Base-by-base conservation (phyloP, 2,888 invertebrate genomes). In the Idaea aversata region DNA sequence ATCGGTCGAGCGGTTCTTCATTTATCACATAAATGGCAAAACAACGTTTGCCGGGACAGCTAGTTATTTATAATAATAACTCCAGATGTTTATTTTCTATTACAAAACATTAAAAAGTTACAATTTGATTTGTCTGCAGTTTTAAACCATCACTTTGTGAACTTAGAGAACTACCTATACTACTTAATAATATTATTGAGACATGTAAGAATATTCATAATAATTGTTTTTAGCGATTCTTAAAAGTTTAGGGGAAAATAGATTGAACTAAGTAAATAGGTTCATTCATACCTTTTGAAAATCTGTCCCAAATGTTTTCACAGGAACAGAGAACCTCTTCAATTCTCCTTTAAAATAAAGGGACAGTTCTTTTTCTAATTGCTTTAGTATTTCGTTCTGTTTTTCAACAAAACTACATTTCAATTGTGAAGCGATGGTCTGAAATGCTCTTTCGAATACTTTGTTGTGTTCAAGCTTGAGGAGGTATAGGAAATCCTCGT, bases 301-400 rank as follows among this genome's bases (percentile, higher is more conserved):
- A 58, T 88, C 84, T 0, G 92, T 86, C 13, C 93, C 93, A 70
- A 84, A 72, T 15, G 79, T 81, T 80, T 88, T 87, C n/a, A 91
- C 68, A 7, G 90, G 87, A 15, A 86, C 74, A 36, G 82, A 77
- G 70, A 93, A 93, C 62, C 82, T 83, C 63, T 83, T 87, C 0
- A 89, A 71, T 65, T 82, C 79, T n/a, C 88, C 88, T 25, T 79
- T 70, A 69, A 90, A 87, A 73, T 90, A 91, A 2, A 74, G 72
- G 3, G 69, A 61, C 5, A 91, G 68, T 77, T 91, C 85, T 0
- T 71, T 35, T 70, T 86, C 81, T 59, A 90, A 79, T 59, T 74
- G 72, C 15, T 76, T 47, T 4, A 88, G 70, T 16, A 88, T 63
- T 66, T 78, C 75, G 68, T 87, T 91, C 57, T 79, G 82, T n/a